These are phyloP conservation scores for Henicopernis longicauda DNA, from an alignment of 2,113 vertebrate species.

Conservation along the genomic window DNA sequence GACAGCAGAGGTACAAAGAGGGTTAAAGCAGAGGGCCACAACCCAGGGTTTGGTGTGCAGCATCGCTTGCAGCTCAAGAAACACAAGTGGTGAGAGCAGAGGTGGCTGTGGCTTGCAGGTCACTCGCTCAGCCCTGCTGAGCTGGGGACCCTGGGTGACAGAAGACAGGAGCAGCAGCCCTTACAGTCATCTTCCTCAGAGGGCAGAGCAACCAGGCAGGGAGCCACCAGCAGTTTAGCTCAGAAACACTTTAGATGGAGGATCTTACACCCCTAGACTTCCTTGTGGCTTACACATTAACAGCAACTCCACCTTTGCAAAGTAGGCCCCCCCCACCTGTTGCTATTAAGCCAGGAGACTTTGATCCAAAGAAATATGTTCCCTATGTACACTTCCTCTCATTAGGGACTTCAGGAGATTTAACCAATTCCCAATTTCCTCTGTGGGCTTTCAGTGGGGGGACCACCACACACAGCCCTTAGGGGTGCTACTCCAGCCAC, in stretches of 20 bases:
- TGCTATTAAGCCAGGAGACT: not conserved
- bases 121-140: not conserved
- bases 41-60: not conserved
- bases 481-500: not conserved
- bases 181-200: constrained; percentile 41
- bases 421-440: not conserved
- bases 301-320: not conserved
- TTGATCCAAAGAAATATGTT: not conserved
- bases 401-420: not conserved
- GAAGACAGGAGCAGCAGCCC: not conserved
- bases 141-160: not conserved
- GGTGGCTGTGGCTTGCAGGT: not conserved
- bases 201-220: not conserved
- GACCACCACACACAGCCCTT: not conserved
- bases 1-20: not conserved
- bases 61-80: not conserved
- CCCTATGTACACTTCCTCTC: not conserved
- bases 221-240: not conserved
- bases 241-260: not conserved
- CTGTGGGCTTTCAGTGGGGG: not conserved
- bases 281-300: constrained; percentile 47
- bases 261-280: not conserved
- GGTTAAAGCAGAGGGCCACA: not conserved
- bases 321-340: not conserved
- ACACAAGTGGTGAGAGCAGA: not conserved